Conservation (phyloP, 2,113 vertebrate species). For the Alethe castanea region DNA sequence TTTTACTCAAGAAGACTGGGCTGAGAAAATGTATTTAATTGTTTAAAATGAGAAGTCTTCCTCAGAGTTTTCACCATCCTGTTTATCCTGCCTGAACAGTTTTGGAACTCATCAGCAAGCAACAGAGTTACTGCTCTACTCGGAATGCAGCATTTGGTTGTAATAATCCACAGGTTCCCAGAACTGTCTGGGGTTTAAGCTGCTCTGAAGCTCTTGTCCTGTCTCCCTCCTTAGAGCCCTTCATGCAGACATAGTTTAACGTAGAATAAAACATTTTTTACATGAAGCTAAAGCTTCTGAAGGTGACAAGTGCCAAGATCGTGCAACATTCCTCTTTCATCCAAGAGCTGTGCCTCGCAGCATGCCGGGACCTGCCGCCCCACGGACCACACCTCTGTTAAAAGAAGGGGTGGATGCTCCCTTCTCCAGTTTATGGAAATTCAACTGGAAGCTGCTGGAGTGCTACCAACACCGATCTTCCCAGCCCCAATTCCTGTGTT, state of each 20-base stretch:
- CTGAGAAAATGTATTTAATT: not conserved
- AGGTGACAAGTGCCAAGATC: not conserved
- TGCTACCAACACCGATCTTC: not conserved
- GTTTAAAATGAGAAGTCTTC: not conserved
- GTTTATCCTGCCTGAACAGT: constrained; percentile 43
- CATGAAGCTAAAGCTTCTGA: not conserved
- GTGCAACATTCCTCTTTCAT: not conserved
- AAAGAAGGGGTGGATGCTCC: constrained; percentile 20
- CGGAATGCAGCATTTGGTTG: not conserved
- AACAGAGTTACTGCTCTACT: not conserved
- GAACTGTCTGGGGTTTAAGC: not conserved
- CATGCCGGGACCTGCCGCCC: constrained; percentile 4
- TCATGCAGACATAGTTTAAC: not conserved
- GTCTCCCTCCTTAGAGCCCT: not conserved
- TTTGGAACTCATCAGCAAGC: constrained; percentile 32
- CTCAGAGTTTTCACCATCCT: not conserved
- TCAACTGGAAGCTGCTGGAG: not conserved
- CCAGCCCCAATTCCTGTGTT: not conserved
- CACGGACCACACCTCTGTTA: constrained; percentile 41
- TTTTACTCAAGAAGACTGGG: not conserved
- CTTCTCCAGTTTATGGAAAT: constrained; percentile 38
- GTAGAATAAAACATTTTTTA: not conserved
- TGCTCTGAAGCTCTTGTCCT: not conserved
- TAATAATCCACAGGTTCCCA: not conserved
- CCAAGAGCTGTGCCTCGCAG: not conserved